These are phyloP conservation scores for Caenorhabditis auriculariae DNA, from an alignment of 2,888 invertebrate species.

Conservation along the genomic window DNA sequence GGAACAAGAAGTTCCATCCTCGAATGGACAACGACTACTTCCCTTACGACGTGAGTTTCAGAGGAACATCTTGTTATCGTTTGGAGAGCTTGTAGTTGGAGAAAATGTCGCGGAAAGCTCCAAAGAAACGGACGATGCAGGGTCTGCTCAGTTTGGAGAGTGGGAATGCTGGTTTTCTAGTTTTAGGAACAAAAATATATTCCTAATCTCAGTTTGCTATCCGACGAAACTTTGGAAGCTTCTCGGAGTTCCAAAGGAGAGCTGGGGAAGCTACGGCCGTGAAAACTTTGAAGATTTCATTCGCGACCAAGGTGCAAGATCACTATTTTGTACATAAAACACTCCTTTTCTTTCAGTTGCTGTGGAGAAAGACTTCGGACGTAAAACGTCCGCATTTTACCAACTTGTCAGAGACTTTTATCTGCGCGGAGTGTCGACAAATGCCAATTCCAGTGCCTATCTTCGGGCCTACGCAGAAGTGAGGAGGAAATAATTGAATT, in stretches of 20 bases:
- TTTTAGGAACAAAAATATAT: no score
- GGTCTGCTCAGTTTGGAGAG: conserved; percentile 37
- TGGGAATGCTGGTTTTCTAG: conserved; percentile 17
- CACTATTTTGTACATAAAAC: no score
- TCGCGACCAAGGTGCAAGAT: conserved; percentile 13
- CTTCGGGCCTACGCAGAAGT: conserved; percentile 38
- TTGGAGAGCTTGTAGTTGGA: conserved; percentile 23
- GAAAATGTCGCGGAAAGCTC: conserved; percentile 36
- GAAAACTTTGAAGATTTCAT: conserved; percentile 26
- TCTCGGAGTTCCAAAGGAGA: conserved; percentile 19
- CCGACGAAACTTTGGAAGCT: conserved; percentile 16
- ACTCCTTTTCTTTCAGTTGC: conserved; percentile 14
- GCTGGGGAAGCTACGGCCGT: conserved; percentile 20
- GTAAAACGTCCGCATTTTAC: conserved; percentile 13
- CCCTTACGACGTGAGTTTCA: conserved; percentile 29
- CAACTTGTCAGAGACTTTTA: conserved; percentile 29
- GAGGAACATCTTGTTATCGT: not conserved
- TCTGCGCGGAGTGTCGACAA: conserved; percentile 16
- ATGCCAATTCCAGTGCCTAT: conserved; percentile 35
- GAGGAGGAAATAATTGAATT: conserved; percentile 3
- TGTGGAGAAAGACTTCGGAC: conserved; percentile 19
- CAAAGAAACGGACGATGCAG: conserved; percentile 38
- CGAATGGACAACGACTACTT: conserved; percentile 43
- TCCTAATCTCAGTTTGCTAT: conserved; percentile 6
- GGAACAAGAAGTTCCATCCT: conserved; percentile 40